A percentile compares a stretch with the other conserved stretches of the same genome.
These are phyloP conservation scores for Holotrichia oblita DNA, from an alignment of 1,140 invertebrate species.

Conservation along the genomic window DNA sequence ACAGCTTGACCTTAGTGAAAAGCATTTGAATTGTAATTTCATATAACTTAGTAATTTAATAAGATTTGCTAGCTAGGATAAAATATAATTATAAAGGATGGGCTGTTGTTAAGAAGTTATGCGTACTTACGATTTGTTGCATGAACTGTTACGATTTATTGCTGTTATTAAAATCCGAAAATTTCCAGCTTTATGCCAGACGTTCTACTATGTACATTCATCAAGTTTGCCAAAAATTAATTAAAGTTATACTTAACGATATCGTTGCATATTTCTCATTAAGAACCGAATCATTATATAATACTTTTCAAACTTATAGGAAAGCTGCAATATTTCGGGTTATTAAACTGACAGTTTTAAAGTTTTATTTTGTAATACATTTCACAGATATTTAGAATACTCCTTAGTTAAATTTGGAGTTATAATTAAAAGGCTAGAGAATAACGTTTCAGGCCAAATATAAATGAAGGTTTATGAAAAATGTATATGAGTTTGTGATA, in stretches of 20 bases:
- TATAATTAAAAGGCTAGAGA: no score
- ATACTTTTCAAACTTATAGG: no score
- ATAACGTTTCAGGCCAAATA: no score
- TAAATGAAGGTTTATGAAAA: no score
- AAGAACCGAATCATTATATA: no score
- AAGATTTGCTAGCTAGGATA: background rate
- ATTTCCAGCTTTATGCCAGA: background rate
- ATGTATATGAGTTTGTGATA: no score
- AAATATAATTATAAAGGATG: slow-evolving; percentile 14
- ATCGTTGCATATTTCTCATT: no score
- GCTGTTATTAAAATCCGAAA: slow-evolving; percentile 2
- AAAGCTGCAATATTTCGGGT: no score
- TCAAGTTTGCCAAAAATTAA: background rate
- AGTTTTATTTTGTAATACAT: no score
- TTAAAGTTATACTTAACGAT: background rate
- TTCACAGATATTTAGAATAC: no score
- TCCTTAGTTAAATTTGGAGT: no score
- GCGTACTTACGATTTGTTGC: background rate
- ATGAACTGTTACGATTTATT: background rate
- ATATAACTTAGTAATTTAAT: slow-evolving; percentile 15
- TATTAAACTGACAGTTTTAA: no score
- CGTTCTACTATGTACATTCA: background rate
- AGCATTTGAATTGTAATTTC: slow-evolving; percentile 10
- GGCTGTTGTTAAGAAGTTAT: background rate
- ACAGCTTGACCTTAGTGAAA: background rate